Evolutionary conservation across 2,113 vertebrate species (phyloP).

Genomic region (Hyperopisus bebe): DNA sequence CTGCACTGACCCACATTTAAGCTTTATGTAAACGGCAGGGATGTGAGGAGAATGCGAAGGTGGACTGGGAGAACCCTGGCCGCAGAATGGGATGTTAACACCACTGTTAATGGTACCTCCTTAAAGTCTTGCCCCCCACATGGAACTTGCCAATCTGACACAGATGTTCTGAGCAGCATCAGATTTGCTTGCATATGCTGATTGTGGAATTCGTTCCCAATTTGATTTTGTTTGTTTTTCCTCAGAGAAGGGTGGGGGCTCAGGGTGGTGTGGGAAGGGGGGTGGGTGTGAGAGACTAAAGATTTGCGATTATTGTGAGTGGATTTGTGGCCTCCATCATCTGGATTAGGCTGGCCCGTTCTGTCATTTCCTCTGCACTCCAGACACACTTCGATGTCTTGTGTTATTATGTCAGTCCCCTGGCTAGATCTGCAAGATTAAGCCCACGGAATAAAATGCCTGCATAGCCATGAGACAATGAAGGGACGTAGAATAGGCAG

Average conservation of each 20-base stretch:
- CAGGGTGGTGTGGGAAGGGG: not conserved
- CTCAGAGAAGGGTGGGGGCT: not conserved
- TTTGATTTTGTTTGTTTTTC: slow-evolving; percentile 12
- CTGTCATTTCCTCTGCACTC: slow-evolving; percentile 43
- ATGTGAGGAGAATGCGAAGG: not conserved
- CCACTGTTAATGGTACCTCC: not conserved
- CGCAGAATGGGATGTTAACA: not conserved
- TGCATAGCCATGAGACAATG: slow-evolving; percentile 26
- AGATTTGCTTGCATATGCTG: not conserved
- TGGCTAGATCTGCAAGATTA: slow-evolving; percentile 31
- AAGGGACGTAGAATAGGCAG: not conserved
- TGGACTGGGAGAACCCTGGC: not conserved
- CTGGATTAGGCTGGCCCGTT: slow-evolving; percentile 43
- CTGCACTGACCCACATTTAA: slow-evolving; percentile 14
- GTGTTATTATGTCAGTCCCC: slow-evolving; percentile 45
- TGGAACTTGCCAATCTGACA: slow-evolving; percentile 19
- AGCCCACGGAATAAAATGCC: slow-evolving; percentile 25
- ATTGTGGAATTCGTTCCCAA: slow-evolving; percentile 33
- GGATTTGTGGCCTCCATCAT: slow-evolving; percentile 47
- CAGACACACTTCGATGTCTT: slow-evolving; percentile 38
- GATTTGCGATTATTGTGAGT: slow-evolving; percentile 43
- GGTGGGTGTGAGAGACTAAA: slow-evolving; percentile 8
- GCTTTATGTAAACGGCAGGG: slow-evolving; percentile 2
- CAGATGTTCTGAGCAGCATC: not conserved
- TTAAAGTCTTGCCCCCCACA: not conserved